Evolutionary conservation across 2,113 vertebrate genomes (phyloP).

Genomic region (Sylvietta virens): DNA sequence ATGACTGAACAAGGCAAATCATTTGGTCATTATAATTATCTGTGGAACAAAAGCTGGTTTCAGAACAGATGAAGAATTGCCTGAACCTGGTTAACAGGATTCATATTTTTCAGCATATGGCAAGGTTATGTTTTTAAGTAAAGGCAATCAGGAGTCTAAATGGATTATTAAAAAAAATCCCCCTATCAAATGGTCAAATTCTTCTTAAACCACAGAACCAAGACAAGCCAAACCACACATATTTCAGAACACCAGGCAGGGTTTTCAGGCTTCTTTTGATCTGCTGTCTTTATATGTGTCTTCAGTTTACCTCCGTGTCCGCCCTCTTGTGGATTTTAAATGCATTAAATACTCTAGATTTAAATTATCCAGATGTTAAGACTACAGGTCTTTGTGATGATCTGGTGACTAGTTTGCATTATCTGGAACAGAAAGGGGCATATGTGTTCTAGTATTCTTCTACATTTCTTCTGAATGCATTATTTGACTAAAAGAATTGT

Average conservation of each 20-base stretch:
- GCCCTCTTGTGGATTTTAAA: slow-evolving; percentile 35
- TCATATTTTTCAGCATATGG: neutral
- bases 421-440: neutral
- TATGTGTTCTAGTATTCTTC: neutral
- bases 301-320: neutral
- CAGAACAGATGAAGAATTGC: neutral
- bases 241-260: neutral
- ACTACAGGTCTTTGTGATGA: neutral
- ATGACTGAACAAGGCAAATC: neutral
- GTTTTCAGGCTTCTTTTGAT: neutral
- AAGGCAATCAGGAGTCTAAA: neutral
- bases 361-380: neutral
- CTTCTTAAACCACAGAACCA: neutral
- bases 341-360: neutral
- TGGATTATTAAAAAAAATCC: neutral
- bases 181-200: neutral
- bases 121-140: neutral
- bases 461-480: neutral
- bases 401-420: neutral
- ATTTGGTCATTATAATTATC: neutral
- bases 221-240: neutral
- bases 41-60: neutral
- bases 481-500: neutral
- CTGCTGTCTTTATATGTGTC: neutral
- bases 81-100: neutral